A percentile compares a stretch with the other conserved stretches of the same genome.
Conservation (phyloP, 2,888 invertebrate genomes). For the Tetropium fuscum region DNA sequence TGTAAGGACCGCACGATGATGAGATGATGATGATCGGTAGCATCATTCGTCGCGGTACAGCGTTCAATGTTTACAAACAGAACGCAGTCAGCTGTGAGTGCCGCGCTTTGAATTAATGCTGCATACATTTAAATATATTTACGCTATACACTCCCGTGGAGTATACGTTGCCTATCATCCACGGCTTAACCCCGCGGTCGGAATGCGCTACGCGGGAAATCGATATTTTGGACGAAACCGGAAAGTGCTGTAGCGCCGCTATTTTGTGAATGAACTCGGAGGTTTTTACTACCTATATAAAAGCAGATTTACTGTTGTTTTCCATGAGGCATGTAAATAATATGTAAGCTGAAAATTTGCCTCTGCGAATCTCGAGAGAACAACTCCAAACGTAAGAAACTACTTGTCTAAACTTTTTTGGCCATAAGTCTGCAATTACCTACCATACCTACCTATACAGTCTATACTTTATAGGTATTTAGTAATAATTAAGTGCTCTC, state of each 20-base stretch:
- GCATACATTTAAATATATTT: conserved; percentile 69
- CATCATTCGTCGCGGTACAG: conserved; percentile 37
- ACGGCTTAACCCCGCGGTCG: conserved; percentile 41
- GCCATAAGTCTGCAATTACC: no score
- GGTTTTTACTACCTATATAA: no score
- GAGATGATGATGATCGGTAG: conserved; percentile 30
- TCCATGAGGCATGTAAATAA: no score
- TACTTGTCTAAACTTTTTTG: no score
- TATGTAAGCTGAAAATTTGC: no score
- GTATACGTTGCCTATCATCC: conserved; percentile 47
- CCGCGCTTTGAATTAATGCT: conserved; percentile 67
- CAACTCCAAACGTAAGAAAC: no score
- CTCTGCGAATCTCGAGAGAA: no score
- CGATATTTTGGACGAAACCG: conserved; percentile 39
- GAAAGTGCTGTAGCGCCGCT: conserved; percentile 21
- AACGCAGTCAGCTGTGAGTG: conserved; percentile 67
- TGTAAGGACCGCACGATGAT: conserved; percentile 7
- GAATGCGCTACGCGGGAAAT: conserved; percentile 36
- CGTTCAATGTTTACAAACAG: conserved; percentile 65
- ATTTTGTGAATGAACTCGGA: conserved; percentile 15
- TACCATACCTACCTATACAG: no score
- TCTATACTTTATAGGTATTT: no score
- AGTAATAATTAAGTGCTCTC: no score
- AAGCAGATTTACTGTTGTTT: no score
- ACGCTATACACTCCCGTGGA: conserved; percentile 46